Evolutionary conservation across 64 coral and sea anemone species (phyloP).

Genomic region (Anthopleura sola): DNA sequence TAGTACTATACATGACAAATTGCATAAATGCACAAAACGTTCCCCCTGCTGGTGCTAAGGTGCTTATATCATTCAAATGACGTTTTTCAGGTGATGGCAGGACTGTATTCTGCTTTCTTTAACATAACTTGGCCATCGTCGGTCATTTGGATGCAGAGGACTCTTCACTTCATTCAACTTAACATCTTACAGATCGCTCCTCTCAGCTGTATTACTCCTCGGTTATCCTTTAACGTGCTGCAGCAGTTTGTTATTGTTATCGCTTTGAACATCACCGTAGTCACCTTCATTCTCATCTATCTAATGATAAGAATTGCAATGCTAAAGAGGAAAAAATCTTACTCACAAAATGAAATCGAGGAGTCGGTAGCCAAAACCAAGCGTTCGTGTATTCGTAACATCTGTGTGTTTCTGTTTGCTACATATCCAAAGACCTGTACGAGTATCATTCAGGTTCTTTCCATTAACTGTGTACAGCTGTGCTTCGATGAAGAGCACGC

Average conservation of each 20-base stretch:
- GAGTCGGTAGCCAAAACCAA: neutral
- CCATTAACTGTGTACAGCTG: too few species aligned
- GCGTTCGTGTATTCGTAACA: neutral
- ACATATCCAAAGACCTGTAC: slow-evolving; percentile 29
- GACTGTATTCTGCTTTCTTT: slow-evolving; percentile 46
- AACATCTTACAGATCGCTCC: slow-evolving; percentile 72
- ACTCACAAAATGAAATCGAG: too few species aligned
- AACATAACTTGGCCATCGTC: slow-evolving; percentile 55
- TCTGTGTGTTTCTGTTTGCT: slow-evolving; percentile 21
- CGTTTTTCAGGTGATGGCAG: slow-evolving; percentile 52
- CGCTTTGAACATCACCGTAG: slow-evolving; percentile 27
- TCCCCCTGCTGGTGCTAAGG: too few species aligned
- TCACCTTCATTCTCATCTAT: slow-evolving; percentile 29
- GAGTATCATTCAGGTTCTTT: slow-evolving; percentile 7
- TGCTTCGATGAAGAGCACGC: neutral
- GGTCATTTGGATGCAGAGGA: slow-evolving; percentile 46
- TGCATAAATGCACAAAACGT: too few species aligned
- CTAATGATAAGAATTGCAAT: slow-evolving; percentile 20
- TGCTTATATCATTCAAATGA: too few species aligned
- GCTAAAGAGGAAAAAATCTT: neutral
- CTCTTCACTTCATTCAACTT: slow-evolving; percentile 16
- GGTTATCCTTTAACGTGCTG: slow-evolving; percentile 28
- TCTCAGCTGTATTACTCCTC: slow-evolving; percentile 39
- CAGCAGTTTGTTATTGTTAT: slow-evolving; percentile 34
- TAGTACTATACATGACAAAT: too few species aligned